Evolutionary conservation across 2,888 invertebrate species (phyloP).

Genomic region (Dynastes hyllus): DNA sequence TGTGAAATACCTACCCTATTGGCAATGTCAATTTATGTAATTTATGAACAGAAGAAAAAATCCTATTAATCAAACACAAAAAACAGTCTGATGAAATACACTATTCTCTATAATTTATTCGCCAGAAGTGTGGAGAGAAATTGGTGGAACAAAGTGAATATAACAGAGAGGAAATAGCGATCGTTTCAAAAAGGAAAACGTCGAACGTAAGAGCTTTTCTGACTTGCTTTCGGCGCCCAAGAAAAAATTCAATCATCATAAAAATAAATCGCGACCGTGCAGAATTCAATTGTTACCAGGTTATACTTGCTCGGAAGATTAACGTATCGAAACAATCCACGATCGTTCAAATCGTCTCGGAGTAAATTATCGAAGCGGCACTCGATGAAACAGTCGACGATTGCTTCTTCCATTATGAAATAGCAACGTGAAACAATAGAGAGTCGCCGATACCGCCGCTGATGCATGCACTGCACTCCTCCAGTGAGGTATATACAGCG

Average conservation of each 20-base stretch:
- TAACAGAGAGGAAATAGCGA: not conserved
- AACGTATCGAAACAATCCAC: conserved; percentile 37
- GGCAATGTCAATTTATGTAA: not conserved
- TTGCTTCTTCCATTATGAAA: conserved; percentile 23
- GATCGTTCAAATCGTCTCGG: conserved; percentile 17
- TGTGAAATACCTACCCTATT: too few relatives aligned
- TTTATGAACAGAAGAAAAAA: not conserved
- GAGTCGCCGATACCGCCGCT: not conserved
- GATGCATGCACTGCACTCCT: not conserved
- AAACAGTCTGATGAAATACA: not conserved
- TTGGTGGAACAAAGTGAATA: not conserved
- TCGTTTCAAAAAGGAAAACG: not conserved
- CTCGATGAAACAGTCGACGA: conserved; percentile 16
- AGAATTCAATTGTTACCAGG: conserved; percentile 42
- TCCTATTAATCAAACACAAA: not conserved
- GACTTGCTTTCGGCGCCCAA: not conserved
- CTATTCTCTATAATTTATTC: not conserved
- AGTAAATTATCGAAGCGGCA: conserved; percentile 31
- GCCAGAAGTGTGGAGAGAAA: too few relatives aligned
- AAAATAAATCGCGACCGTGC: conserved; percentile 43
- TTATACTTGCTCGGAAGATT: conserved; percentile 36
- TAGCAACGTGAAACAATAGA: conserved; percentile 24
- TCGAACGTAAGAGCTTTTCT: not conserved
- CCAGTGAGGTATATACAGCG: not conserved
- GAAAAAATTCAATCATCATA: conserved; percentile 46